phyloP scores from a whole-genome alignment of 2,113 vertebrate species.

The Cygnus buccinator region DNA sequence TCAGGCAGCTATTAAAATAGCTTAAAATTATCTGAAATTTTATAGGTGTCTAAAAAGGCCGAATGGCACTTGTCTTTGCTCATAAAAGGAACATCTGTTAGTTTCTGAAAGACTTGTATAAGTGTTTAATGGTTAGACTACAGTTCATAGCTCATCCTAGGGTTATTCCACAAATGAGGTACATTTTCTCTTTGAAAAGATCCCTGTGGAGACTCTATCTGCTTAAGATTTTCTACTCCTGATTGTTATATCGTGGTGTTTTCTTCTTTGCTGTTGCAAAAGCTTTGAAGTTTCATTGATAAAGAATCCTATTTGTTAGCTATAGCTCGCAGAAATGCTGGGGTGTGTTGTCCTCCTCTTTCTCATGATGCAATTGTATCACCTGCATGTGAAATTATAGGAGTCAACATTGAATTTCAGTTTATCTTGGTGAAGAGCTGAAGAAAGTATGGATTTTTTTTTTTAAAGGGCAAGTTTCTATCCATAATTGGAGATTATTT shows the following conservation, averaged over 20 bases:
- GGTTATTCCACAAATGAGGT: neutral
- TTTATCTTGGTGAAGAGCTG: neutral
- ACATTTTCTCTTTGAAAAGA: neutral
- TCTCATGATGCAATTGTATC: neutral
- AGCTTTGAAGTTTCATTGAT: slow-evolving; percentile 1
- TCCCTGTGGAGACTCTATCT: neutral
- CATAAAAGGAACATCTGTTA: slow-evolving; percentile 64
- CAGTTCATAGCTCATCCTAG: neutral
- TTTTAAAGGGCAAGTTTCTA: neutral
- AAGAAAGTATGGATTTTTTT: neutral
- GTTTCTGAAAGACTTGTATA: slow-evolving; percentile 35
- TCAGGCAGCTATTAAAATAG: slow-evolving; percentile 63
- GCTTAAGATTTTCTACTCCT: neutral
- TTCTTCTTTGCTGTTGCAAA: slow-evolving; percentile 4
- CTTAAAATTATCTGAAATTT: slow-evolving; percentile 60
- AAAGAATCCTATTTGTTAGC: slow-evolving; percentile 2
- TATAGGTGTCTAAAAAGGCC: slow-evolving; percentile 53
- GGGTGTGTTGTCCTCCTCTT: neutral
- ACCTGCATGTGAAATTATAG: neutral
- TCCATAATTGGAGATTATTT: neutral
- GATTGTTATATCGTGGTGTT: neutral
- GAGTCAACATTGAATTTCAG: neutral
- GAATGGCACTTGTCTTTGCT: slow-evolving; percentile 51
- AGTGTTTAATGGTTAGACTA: slow-evolving; percentile 1
- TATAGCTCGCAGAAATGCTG: neutral